These are phyloP conservation scores for Pogonomyrmex barbatus DNA, from an alignment of 1,140 invertebrate genomes.

Conservation along the genomic window DNA sequence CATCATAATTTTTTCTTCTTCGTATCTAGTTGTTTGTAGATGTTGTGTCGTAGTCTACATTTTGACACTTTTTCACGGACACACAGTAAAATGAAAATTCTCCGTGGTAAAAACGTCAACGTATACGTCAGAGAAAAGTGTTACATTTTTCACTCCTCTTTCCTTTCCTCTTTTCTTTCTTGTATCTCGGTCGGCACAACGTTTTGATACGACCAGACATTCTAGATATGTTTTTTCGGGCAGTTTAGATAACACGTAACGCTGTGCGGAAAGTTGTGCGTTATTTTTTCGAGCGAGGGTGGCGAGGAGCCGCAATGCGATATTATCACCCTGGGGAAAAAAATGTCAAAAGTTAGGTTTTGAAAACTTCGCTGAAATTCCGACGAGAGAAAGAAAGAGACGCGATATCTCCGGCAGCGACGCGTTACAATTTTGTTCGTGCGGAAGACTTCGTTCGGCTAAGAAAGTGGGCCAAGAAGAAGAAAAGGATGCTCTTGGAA, in stretches of 20 bases:
- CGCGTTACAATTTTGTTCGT: background rate
- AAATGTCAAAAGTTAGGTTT: background rate
- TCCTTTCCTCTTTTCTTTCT: background rate
- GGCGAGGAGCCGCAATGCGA: background rate
- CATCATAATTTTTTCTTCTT: background rate
- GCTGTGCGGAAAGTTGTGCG: background rate
- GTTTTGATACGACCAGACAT: background rate
- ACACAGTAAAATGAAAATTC: conserved; percentile 16
- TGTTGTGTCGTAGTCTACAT: conserved; percentile 1
- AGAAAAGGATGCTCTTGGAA: background rate
- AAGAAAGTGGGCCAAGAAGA: background rate
- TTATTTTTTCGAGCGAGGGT: background rate
- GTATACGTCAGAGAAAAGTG: conserved; percentile 11
- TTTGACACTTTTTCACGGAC: conserved; percentile 9
- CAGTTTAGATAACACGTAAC: conserved; percentile 20
- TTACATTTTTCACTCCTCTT: conserved; percentile 15
- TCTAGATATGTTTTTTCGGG: conserved; percentile 6
- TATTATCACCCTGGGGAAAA: background rate
- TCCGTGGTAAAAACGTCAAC: conserved; percentile 26
- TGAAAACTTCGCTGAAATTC: background rate
- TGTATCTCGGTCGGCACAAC: background rate
- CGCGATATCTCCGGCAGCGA: background rate
- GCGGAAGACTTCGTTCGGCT: background rate
- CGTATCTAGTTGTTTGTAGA: background rate
- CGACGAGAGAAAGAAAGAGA: background rate